These are phyloP conservation scores for Sebastes diploproa DNA, from an alignment of 2,797 vertebrate genomes.

Conservation along the genomic window DNA sequence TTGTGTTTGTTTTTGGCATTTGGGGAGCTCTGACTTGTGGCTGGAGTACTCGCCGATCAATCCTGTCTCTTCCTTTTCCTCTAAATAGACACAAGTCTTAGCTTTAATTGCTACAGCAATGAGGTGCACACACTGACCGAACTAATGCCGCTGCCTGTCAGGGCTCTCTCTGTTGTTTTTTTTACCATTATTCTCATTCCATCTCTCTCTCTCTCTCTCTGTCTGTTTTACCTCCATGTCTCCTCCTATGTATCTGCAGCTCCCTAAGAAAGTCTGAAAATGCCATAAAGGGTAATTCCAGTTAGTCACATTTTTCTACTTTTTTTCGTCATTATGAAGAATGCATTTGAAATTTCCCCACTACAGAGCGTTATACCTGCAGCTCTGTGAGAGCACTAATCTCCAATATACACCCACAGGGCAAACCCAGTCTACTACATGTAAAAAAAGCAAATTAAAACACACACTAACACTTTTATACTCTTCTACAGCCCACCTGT, in stretches of 20 bases:
- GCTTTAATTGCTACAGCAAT: slow-evolving; percentile 57
- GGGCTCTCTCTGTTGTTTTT: neutral
- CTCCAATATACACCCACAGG: slow-evolving; percentile 53
- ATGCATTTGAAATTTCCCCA: slow-evolving; percentile 30
- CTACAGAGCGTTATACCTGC: slow-evolving; percentile 21
- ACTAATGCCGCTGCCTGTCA: slow-evolving; percentile 29
- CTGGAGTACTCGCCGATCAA: slow-evolving; percentile 50
- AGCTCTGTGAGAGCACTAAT: slow-evolving; percentile 37
- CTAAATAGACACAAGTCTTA: slow-evolving; percentile 48
- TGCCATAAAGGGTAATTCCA: slow-evolving; percentile 9
- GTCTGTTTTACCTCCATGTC: neutral
- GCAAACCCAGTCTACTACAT: slow-evolving; percentile 36
- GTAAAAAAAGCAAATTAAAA: slow-evolving; percentile 58
- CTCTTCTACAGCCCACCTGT: slow-evolving; percentile 7
- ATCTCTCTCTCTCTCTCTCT: slow-evolving; percentile 16
- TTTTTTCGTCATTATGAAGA: slow-evolving; percentile 8
- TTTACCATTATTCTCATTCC: slow-evolving; percentile 15
- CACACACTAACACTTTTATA: slow-evolving; percentile 8
- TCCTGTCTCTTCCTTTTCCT: slow-evolving; percentile 53
- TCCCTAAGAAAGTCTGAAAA: slow-evolving; percentile 4
- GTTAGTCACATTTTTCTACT: slow-evolving; percentile 21
- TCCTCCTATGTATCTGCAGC: slow-evolving; percentile 1
- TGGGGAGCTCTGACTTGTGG: slow-evolving; percentile 21
- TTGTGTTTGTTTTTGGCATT: slow-evolving; percentile 50
- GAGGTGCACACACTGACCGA: slow-evolving; percentile 16